Base-by-base conservation (phyloP, 2,113 vertebrate species). In the Axis porcinus region DNA sequence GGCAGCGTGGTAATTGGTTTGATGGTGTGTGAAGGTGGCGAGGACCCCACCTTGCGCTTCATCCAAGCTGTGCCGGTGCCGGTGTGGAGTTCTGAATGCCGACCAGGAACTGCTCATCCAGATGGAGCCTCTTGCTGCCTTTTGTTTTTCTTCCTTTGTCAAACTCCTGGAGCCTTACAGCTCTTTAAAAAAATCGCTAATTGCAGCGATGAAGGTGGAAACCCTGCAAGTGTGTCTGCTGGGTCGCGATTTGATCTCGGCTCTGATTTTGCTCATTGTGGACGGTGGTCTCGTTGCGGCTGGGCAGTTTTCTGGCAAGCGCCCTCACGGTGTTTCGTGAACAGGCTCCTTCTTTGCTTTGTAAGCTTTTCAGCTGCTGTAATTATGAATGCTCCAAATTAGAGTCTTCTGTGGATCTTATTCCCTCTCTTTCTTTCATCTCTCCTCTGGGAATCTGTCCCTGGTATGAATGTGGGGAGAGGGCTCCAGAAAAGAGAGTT, bases 81-180 rank as follows among this genome's bases (percentile, higher is more conserved):
- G 96, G 93, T 88, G 52, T 86, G 89, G 97, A 98, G 98, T 98
- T 98, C 85, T 81, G 98, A 98, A 98, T 98, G 97, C 97, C 95
- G 98, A 98, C 95, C 60, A 98, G 97, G 97, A 97, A 92, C 96
- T 97, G 92, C 97, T 96, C 95, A 92, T 90, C 97, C 97, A 62
- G 97, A 97, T 98, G 36, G 97, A 96, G 96, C 96, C 98, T 98
- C 81, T 96, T 95, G 97, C 98, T 98, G 94, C 98, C 98, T 95
- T 98, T 99, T 98, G 98, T 97, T 94, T 97, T 91, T 91, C 97
- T 95, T 97, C 97, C 30, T 97, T 98, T 98, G 98, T 98, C 95
- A 96, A 94, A 95, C 93, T 98, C 94, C 17, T 30, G 96, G 97
- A 98, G 92, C 95, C 96, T 96, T 19, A 86, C 95, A 98, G 98